Base-by-base conservation (phyloP, 2,888 invertebrate genomes). In the Spodoptera littoralis region DNA sequence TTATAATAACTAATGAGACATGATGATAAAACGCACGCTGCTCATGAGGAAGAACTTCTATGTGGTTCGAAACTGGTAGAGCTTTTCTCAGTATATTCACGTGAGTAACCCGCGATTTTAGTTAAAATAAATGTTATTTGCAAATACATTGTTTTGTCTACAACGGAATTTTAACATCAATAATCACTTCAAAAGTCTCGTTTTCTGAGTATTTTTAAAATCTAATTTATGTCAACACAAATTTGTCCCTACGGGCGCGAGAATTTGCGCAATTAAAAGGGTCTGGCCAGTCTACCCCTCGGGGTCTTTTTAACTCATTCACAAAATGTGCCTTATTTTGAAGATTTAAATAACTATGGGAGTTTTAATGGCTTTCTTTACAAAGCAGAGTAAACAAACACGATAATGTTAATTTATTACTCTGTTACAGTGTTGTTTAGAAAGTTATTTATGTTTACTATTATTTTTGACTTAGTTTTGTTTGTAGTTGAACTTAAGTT, bases 231-330 rank as follows among this genome's bases (percentile, higher is more conserved):
- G 59, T 52, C 43, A 63, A 51, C 65, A 60, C 63, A 67, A 66
- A 74, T 74, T 63, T 56, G 65, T 70, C 78, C 68, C 70, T 57
- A 65, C 53, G 64, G 70, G 60, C 52, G 65, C n/a, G 50, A 69
- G 66, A 75, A 77, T 77, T 68, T 70, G 65, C 54, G 60, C 75
- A 75, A 73, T 79, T 79, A 79, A 79, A 77, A 66, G 58, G 67
- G 70, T 62, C 49, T 54, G 36, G 50, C 47, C 50, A 12, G 58
- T 60, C 8, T 11, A 59, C 0, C 69, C 79, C 77, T 65, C 47
- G 46, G 75, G 77, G 73, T 70, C 57, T 77, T 77, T 77, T 75
- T 73, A 79, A 75, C 70, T 72, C 65, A 56, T 69, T 73, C 60
- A 63, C 54, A 69, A 75, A 72, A 67, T 45, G 59, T 58, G 47